phyloP scores from a whole-genome alignment of 2,113 vertebrate species.

The Scartelaos histophorus region DNA sequence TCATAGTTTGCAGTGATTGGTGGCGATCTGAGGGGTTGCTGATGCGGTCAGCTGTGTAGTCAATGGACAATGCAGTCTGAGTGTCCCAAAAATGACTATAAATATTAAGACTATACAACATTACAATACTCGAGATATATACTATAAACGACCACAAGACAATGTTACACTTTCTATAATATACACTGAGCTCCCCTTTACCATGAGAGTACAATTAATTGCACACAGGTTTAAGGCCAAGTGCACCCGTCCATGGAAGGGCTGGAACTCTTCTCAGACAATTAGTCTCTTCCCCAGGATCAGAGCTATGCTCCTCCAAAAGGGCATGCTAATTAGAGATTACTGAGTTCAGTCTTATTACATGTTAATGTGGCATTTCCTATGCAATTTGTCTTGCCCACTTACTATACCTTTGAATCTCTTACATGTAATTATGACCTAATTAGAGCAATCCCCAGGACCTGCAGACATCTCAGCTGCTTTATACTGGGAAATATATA shows the following conservation, averaged over 20 bases:
- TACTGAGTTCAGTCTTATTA: constrained; percentile 64
- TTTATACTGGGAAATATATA: background rate
- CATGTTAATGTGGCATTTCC: constrained; percentile 78
- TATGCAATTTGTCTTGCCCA: constrained; percentile 57
- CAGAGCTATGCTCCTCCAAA: constrained; percentile 50
- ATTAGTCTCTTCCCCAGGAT: constrained; percentile 49
- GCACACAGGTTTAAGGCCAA: constrained; percentile 31
- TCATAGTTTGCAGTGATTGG: too few species aligned
- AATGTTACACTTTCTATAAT: background rate
- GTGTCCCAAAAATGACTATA: background rate
- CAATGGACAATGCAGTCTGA: background rate
- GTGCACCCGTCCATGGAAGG: constrained; percentile 11
- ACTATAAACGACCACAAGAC: too few species aligned
- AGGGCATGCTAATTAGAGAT: constrained; percentile 73
- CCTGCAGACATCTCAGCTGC: background rate
- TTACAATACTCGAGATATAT: too few species aligned
- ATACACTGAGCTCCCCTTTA: background rate
- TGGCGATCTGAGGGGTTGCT: too few species aligned
- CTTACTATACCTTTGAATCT: constrained; percentile 54
- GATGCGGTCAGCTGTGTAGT: background rate
- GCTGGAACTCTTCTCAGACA: constrained; percentile 44
- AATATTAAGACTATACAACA: background rate
- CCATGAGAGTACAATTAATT: constrained; percentile 24
- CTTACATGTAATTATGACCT: constrained; percentile 50
- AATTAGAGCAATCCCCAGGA: constrained; percentile 53